These are phyloP conservation scores for Aelia acuminata DNA, from an alignment of 2,888 invertebrate genomes.

Conservation along the genomic window DNA sequence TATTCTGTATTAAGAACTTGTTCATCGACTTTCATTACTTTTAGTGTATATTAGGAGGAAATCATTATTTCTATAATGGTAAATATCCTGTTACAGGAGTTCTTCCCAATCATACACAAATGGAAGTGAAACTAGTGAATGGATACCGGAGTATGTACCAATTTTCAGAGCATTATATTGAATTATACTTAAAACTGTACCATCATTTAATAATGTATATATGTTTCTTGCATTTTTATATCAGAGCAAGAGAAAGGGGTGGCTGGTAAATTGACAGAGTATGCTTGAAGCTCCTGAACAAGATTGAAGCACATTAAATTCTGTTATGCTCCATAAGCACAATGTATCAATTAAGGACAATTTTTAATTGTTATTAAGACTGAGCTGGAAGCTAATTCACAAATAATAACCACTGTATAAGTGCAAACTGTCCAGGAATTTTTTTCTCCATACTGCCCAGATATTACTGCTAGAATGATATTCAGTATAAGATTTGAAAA, in stretches of 20 bases:
- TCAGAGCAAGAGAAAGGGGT: slow-evolving; percentile 12
- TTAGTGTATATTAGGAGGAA: background rate
- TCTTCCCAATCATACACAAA: slow-evolving; percentile 51
- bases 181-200: background rate
- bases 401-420: background rate
- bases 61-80: background rate
- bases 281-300: background rate
- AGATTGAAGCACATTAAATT: slow-evolving; percentile 2
- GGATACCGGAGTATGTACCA: slow-evolving; percentile 50
- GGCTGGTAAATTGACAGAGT: slow-evolving; percentile 12
- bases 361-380: slow-evolving; percentile 4
- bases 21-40: background rate
- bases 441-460: background rate
- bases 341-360: slow-evolving; percentile 28
- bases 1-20: no score
- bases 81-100: slow-evolving; percentile 16
- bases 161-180: background rate
- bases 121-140: slow-evolving; percentile 52
- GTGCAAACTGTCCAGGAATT: background rate
- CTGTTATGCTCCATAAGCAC: slow-evolving; percentile 36
- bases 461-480: background rate
- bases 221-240: background rate
- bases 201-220: background rate
- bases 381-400: background rate
- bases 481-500: background rate